Evolutionary conservation across 2,888 invertebrate species (phyloP).

Genomic region (Drosophila fulvimacula): DNA sequence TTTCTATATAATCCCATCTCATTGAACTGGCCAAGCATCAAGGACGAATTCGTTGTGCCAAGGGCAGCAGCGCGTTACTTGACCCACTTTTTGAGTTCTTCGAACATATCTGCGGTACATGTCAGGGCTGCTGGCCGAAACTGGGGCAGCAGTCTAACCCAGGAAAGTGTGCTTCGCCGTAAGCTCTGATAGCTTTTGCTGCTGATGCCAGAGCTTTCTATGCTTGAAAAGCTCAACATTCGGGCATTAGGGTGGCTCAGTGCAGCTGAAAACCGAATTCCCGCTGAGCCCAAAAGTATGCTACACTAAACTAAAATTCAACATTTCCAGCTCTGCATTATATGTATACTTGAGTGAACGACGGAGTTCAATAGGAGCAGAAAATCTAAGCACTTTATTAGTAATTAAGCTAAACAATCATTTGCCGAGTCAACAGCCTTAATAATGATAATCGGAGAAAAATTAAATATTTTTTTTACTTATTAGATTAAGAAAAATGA

Average conservation of each 20-base stretch:
- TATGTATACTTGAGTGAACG: no score
- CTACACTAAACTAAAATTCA: no score
- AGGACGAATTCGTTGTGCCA: constrained; percentile 60
- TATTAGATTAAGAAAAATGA: no score
- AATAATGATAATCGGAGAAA: no score
- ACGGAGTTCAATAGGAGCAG: no score
- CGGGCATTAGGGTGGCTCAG: constrained; percentile 6
- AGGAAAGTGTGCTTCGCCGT: background rate
- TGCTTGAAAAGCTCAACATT: background rate
- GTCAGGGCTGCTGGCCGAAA: constrained; percentile 39
- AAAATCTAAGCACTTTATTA: no score
- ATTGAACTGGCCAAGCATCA: constrained; percentile 36
- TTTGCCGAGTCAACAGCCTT: no score
- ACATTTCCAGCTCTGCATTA: no score
- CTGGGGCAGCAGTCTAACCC: constrained; percentile 37
- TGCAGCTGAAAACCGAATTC: background rate
- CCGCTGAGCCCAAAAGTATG: background rate
- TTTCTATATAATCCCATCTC: constrained; percentile 13
- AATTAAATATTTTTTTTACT: no score
- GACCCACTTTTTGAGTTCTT: constrained; percentile 49
- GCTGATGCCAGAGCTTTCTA: background rate
- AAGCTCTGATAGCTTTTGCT: constrained; percentile 15
- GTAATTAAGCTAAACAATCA: no score
- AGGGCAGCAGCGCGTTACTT: constrained; percentile 54
- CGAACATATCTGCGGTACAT: constrained; percentile 13